phyloP scores from a whole-genome alignment of 2,113 vertebrate species.

The Dasyurus viverrinus region DNA sequence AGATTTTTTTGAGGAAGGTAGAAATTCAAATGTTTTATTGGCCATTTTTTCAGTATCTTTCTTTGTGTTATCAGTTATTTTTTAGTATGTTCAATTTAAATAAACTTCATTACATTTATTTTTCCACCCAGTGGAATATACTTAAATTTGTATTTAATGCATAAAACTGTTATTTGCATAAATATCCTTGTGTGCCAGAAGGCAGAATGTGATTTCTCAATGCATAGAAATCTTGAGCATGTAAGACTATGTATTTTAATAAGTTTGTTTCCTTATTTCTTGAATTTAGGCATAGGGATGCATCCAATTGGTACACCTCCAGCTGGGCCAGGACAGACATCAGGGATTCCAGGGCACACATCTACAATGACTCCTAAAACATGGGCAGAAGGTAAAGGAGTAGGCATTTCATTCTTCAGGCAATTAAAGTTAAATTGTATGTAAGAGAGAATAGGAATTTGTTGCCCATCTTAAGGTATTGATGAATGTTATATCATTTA shows the following conservation, averaged over 20 bases:
- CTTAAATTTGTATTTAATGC: conserved; percentile 46
- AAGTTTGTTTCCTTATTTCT: not conserved
- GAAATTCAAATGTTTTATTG: conserved; percentile 42
- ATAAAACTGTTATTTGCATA: conserved; percentile 36
- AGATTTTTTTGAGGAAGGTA: conserved; percentile 15
- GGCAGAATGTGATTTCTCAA: conserved; percentile 10
- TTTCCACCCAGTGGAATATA: conserved; percentile 45
- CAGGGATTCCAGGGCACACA: conserved; percentile 85
- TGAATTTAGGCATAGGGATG: not conserved
- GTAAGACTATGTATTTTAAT: not conserved
- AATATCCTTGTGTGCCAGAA: not conserved
- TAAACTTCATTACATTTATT: conserved; percentile 15
- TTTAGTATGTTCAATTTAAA: conserved; percentile 34
- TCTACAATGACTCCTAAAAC: conserved; percentile 86
- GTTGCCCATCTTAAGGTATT: conserved; percentile 10
- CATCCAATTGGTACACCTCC: conserved; percentile 80
- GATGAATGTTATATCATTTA: not conserved
- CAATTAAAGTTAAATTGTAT: conserved; percentile 36
- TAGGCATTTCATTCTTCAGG: conserved; percentile 36
- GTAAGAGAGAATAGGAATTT: not conserved
- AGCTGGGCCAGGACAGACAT: conserved; percentile 82
- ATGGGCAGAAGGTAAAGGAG: conserved; percentile 86
- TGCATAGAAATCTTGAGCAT: conserved; percentile 40
- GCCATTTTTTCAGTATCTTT: not conserved
- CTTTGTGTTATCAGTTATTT: conserved; percentile 30